Evolutionary conservation across 2,888 invertebrate genomes (phyloP).

Genomic region (Poecilobothrus nobilitatus): DNA sequence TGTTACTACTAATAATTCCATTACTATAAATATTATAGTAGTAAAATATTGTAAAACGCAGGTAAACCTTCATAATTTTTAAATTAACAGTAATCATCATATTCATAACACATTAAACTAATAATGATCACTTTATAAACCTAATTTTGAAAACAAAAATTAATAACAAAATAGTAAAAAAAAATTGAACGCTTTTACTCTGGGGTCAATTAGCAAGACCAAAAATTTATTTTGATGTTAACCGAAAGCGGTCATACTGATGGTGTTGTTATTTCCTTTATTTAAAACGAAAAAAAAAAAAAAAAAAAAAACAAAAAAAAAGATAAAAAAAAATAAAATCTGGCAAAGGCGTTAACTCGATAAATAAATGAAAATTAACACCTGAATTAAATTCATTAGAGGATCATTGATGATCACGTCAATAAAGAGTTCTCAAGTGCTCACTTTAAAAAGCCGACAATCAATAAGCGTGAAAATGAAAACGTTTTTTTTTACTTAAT

Average conservation of each 20-base stretch:
- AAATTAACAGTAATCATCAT: neutral
- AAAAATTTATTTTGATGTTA: conserved; percentile 16
- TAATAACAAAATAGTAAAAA: neutral
- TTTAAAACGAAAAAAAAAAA: neutral
- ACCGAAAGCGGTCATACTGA: conserved; percentile 21
- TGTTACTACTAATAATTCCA: too few relatives aligned
- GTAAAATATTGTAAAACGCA: too few relatives aligned
- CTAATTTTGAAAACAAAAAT: neutral
- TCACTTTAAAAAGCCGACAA: neutral
- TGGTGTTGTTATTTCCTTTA: neutral
- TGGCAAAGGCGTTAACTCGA: neutral
- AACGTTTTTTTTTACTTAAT: neutral
- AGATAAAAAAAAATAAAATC: conserved; percentile 19
- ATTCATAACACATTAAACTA: neutral
- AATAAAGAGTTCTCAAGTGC: neutral
- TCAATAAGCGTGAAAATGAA: neutral
- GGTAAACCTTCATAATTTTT: neutral
- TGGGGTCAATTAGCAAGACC: conserved; percentile 20
- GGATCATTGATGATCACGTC: conserved; percentile 17
- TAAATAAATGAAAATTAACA: conserved; percentile 22
- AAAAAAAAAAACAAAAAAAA: conserved; percentile 17
- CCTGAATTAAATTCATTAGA: conserved; percentile 24
- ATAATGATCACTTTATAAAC: conserved; percentile 3
- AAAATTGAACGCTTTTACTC: conserved; percentile 10
- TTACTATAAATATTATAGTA: too few relatives aligned